Percentiles rank a stretch among this genome's conserved stretches.
phyloP scores from a whole-genome alignment of 37 sponge, comb jelly and placozoan genomes.

The Halisarca cf. caerulea region DNA sequence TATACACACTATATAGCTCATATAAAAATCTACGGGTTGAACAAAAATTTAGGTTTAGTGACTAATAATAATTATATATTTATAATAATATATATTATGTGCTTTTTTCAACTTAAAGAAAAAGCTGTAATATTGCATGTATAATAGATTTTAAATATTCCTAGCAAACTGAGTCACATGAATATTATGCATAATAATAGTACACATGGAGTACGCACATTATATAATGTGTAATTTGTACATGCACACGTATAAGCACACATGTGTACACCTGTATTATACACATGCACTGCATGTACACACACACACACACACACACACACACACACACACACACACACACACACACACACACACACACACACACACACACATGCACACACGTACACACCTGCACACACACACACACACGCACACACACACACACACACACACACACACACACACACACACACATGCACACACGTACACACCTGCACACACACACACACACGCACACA shows the following conservation, averaged over 20 bases:
- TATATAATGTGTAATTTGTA: too few relatives aligned
- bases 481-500: constrained; percentile 25
- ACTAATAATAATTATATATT: too few relatives aligned
- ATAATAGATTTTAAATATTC: too few relatives aligned
- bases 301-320: neutral
- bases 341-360: constrained; percentile 5
- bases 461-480: constrained; percentile 2
- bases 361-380: constrained; percentile 12
- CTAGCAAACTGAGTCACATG: too few relatives aligned
- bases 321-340: constrained; percentile 10
- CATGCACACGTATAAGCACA: neutral
- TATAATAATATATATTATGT: too few relatives aligned
- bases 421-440: constrained; percentile 11
- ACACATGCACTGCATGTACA: neutral
- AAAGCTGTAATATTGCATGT: too few relatives aligned
- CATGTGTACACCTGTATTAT: neutral
- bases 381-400: neutral
- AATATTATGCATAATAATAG: too few relatives aligned
- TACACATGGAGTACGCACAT: too few relatives aligned
- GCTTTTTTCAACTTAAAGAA: too few relatives aligned
- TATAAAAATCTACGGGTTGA: too few relatives aligned
- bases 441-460: constrained; percentile 30
- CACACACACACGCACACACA: neutral
- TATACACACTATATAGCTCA: too few relatives aligned
- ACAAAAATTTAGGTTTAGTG: too few relatives aligned